Base-by-base conservation (phyloP, 2,888 invertebrate genomes). In the Exocentrus adspersus region DNA sequence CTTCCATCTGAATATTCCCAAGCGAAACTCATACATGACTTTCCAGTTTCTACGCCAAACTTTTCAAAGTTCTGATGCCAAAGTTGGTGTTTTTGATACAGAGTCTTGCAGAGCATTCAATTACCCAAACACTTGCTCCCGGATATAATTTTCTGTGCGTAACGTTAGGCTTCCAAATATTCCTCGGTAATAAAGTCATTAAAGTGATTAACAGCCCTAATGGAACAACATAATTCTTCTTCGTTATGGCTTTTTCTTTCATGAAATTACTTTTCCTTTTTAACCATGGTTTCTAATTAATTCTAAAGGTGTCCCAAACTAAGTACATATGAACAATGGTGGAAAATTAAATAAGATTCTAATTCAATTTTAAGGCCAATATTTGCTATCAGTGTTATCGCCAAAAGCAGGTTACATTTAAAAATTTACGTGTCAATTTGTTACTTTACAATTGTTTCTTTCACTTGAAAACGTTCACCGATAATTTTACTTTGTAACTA, bases 131-230 rank as follows among this genome's bases (percentile, higher is more conserved):
- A 70, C 64, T 68, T 68, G 70, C 67, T 65, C 60, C 65, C 58
- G 67, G 61, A 65, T 63, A 65, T 69, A 69, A 69, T 69, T 69
- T 57, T 64, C 60, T 53, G 52, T 64, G 67, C 60, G 65, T 67
- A 67, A 65, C 67, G 65, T 61, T 61, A 59, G 52, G 63, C 67
- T 64, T 48, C 54, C 64, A 65, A 68, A 68, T 70, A 68, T 68
- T 68, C 68, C 68, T 65, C 45, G 56, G 68, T 67, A 74, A 72
- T 72, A 72, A 74, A 76, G 72, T 76, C 76, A 76, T 76, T 76
- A 75, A 73, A 73, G 71, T 74, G 75, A 76, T 75, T 75, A 75
- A 72, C 69, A 71, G 68, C 71, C 72, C 60, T 65, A 65, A 67
- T 65, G 69, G 65, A 69, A 67, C 60, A 63, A 63, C 67, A 59